These are phyloP conservation scores for Chymomyza fuscimana DNA, from an alignment of 2,888 invertebrate species.

Conservation along the genomic window DNA sequence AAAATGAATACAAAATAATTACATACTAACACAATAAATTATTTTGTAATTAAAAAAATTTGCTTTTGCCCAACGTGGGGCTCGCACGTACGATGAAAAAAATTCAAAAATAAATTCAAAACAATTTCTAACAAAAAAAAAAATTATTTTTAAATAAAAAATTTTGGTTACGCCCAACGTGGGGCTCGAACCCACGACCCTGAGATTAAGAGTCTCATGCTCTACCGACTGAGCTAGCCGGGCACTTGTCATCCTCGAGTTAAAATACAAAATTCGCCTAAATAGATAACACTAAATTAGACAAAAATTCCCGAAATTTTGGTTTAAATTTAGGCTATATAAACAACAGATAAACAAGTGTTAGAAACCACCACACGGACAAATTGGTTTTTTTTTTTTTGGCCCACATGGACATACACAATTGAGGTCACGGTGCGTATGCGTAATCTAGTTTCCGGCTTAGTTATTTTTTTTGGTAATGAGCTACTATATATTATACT, in stretches of 20 bases:
- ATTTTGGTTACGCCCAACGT: slow-evolving; percentile 72
- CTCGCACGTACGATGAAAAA: too few relatives aligned
- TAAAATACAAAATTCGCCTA: slow-evolving; percentile 11
- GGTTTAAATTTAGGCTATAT: neutral
- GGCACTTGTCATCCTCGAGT: slow-evolving; percentile 46
- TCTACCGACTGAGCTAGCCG: slow-evolving; percentile 80
- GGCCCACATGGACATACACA: neutral
- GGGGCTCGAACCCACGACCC: slow-evolving; percentile 80
- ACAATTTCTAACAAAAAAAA: slow-evolving; percentile 2
- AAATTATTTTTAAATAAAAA: neutral
- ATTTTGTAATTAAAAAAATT: too few relatives aligned
- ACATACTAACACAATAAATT: too few relatives aligned
- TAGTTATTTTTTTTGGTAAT: neutral
- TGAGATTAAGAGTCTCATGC: slow-evolving; percentile 80
- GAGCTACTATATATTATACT: neutral
- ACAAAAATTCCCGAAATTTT: neutral
- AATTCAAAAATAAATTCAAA: neutral
- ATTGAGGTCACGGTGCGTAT: slow-evolving; percentile 53
- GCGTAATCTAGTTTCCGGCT: slow-evolving; percentile 29
- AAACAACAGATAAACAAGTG: neutral
- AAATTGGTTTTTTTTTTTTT: neutral
- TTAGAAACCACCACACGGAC: slow-evolving; percentile 23
- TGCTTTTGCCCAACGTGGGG: too few relatives aligned
- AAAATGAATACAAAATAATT: too few relatives aligned
- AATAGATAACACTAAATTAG: slow-evolving; percentile 12